phyloP scores from a whole-genome alignment of 2,888 invertebrate genomes.

The Morpho deidamia region DNA sequence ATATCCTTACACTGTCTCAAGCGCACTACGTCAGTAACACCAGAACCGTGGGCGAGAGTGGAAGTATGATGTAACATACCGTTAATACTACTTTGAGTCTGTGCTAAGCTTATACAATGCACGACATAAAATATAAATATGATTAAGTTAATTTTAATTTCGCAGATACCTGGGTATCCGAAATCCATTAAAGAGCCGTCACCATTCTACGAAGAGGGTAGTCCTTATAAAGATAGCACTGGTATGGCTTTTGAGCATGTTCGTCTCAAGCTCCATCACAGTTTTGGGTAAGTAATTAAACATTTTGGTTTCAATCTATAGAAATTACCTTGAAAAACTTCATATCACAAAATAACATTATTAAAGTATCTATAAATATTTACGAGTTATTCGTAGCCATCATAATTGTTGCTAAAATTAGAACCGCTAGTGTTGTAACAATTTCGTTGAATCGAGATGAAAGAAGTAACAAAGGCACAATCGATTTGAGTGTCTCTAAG shows the following conservation, averaged over 20 bases:
- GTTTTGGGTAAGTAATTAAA: conserved; percentile 82
- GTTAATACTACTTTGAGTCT: no score
- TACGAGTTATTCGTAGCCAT: neutral
- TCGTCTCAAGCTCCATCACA: conserved; percentile 91
- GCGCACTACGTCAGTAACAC: no score
- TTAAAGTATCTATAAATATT: neutral
- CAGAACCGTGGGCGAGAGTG: no score
- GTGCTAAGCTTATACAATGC: no score
- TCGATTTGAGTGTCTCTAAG: neutral
- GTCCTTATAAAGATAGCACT: conserved; percentile 93
- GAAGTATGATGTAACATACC: no score
- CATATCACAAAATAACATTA: no score
- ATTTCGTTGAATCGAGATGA: conserved; percentile 1
- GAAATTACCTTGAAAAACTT: no score
- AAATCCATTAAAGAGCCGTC: conserved; percentile 91
- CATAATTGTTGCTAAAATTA: neutral
- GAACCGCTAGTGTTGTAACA: neutral
- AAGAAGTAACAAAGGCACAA: neutral
- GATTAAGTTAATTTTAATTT: neutral
- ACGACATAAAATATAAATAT: no score
- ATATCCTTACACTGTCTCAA: no score
- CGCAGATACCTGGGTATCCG: conserved; percentile 91
- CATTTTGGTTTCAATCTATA: neutral
- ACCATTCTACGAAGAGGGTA: conserved; percentile 89
- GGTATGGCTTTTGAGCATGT: conserved; percentile 94